Conservation (phyloP, 2,113 vertebrate genomes). For the Thomomys bottae region DNA sequence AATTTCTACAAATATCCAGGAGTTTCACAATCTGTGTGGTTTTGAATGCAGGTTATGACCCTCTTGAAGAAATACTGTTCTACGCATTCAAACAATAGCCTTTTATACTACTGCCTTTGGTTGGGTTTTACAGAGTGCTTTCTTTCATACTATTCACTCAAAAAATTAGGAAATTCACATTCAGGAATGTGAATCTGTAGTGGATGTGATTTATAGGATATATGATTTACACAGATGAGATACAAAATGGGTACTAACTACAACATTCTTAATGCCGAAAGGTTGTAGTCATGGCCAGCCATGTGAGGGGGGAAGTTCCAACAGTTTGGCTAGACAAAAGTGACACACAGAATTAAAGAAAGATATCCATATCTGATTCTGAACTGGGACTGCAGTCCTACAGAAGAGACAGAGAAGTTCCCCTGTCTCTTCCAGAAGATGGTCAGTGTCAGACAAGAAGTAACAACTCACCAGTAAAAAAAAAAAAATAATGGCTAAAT, state of each 20-base stretch:
- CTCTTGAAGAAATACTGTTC: constrained; percentile 1
- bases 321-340: not conserved
- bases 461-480: not conserved
- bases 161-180: constrained; percentile 46
- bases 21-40: constrained; percentile 43
- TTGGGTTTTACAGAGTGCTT: constrained; percentile 26
- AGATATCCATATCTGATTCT: not conserved
- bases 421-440: not conserved
- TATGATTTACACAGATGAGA: not conserved
- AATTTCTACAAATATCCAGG: constrained; percentile 60
- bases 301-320: not conserved
- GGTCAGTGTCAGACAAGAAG: not conserved
- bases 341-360: not conserved
- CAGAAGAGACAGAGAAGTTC: not conserved
- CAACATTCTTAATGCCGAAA: not conserved
- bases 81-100: constrained; percentile 58
- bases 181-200: constrained; percentile 1
- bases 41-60: constrained; percentile 55
- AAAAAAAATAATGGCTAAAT: not conserved
- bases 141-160: not conserved
- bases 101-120: not conserved
- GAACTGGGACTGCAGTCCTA: not conserved
- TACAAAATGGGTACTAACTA: not conserved
- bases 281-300: not conserved
- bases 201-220: not conserved